Base-by-base conservation (phyloP, 2,113 vertebrate species). In the Herpetotheres cachinnans region DNA sequence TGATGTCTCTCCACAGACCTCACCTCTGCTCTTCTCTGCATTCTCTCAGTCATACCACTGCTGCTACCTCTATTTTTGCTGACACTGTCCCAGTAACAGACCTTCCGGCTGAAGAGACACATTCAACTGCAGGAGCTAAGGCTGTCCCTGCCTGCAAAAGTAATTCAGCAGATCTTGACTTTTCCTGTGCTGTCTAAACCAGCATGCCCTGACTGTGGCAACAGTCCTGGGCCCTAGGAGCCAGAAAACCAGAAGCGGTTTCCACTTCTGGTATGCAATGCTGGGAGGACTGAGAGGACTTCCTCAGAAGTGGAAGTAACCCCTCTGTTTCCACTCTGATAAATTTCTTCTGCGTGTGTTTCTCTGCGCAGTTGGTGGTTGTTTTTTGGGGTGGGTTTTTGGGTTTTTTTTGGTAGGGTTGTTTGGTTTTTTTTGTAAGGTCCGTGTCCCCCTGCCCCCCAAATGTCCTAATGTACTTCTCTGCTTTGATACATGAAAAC, bases 121-220 rank as follows among this genome's bases (percentile, higher is more conserved):
- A 10, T 70, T 36, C 19, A 62, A 2, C 24, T 81, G 36, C 46
- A 56, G 36, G 42, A 86, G 25, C 46, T 87, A 66, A 59, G 30
- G 49, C 9, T 69, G 58, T 49, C 44, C 49, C 30, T 38, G 24
- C 16, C 58, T 58, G 24, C 36, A 84, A 61, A 40, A 32, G 44
- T 67, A 65, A 66, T 40, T 49, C 4, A 3, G 50, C n/a, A 84
- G 46, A 81, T 70, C 36, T 42, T 46, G 34, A 47, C 65, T 56
- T 66, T 78, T 66, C 40, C 18, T 56, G 25, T 44, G 38, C 67
- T 92, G 21, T 76, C n/a, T 47, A 79, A 70, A 83, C 16, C 36
- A 78, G 42, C 42, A 73, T 1, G 0, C 9, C 16, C 7, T 1
- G 1, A 63, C 29, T 4, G 18, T 2, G 1, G 76, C n/a, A 70